Evolutionary conservation across 2,113 vertebrate species (phyloP).

Genomic region (Psilopogon haemacephalus): DNA sequence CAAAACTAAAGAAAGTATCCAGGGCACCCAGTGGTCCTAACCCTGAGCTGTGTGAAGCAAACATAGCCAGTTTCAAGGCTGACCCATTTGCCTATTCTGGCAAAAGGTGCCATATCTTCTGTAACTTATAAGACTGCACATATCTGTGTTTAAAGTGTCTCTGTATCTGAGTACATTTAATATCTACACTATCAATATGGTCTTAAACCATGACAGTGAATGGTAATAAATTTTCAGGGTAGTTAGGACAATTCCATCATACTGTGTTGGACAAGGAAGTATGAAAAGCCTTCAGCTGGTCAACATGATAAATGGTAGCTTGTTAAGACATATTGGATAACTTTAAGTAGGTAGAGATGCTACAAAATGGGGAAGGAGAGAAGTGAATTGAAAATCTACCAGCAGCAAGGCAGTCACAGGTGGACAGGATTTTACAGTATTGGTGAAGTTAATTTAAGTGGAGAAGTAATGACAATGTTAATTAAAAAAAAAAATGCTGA

Average conservation of each 20-base stretch:
- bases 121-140: neutral
- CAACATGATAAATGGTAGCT: neutral
- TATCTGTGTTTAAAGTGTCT: neutral
- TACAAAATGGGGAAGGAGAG: neutral
- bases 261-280: neutral
- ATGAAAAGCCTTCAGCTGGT: neutral
- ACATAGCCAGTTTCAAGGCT: neutral
- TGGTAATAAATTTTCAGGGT: neutral
- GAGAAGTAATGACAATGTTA: neutral
- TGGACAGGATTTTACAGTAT: neutral
- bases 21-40: rapidly evolving
- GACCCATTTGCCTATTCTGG: neutral
- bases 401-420: neutral
- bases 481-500: neutral
- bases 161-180: neutral
- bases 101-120: neutral
- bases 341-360: neutral
- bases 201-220: neutral
- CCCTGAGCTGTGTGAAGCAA: neutral
- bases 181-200: neutral
- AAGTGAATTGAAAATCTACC: neutral
- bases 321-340: neutral
- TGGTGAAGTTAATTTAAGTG: neutral
- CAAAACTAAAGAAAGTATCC: neutral
- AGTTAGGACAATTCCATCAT: neutral